Evolutionary conservation across 2,113 vertebrate species (phyloP), one percentile per base, ranked within the genome.

Genomic region (Lophotis ruficrista): DNA sequence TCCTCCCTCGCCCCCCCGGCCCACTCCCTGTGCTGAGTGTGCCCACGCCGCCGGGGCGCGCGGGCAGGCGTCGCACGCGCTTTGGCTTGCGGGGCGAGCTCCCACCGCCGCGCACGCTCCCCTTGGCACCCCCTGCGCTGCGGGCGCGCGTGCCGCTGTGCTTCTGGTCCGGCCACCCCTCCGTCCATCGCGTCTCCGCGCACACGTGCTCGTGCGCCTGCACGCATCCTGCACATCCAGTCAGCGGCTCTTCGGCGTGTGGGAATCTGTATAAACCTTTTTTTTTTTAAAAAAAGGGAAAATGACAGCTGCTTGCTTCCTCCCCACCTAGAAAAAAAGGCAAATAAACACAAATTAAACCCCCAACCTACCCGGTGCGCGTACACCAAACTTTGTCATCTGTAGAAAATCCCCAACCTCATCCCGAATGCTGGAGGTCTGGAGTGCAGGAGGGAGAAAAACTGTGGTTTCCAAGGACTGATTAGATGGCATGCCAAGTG

Each of bases 401-500:
- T 90, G 20, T 71, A 89, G 78, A 54, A 72, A 81, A 87, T 73
- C 48, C 57, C 43, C 86, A 62, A 6, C 60, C 86, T 83, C 24
- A 20, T 38, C 77, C 87, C 57, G 30, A 81, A n/a, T 43, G 83
- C 70, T 57, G 88, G 50, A 96, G 87, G 89, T 94, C 91, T 94
- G 47, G 82, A 94, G 90, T 87, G 65, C 61, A 35, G 45, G 80
- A 91, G 89, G 77, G 92, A 95, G 83, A 83, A 80, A 96, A 94
- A 83, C 84, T 80, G 24, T 96, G 97, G 97, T 98, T 99, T 98
- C 98, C 98, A 97, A 98, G 97, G 98, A 98, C 98, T 98, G 98
- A 98, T 98, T 98, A 98, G 98, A 98, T 98, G 98, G 96, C 98
- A 98, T 98, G 98, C 98, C 97, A 98, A 98, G 98, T 98, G 98